Evolutionary conservation across 2,888 invertebrate genomes (phyloP).

Genomic region (Ephialtes manifestator): DNA sequence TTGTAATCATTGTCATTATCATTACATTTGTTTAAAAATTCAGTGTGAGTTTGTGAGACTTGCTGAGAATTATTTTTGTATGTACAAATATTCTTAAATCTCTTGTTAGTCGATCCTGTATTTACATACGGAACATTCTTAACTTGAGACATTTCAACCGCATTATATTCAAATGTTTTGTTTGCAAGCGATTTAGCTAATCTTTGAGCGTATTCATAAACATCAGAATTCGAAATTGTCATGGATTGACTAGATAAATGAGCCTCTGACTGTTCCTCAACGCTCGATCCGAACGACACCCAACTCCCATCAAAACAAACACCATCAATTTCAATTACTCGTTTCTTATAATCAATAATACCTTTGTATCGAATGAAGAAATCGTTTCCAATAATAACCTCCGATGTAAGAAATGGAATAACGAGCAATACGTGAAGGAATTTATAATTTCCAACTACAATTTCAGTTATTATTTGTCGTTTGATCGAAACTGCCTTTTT

Average conservation of each 20-base stretch:
- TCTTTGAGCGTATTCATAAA: constrained; percentile 9
- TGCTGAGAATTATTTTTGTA: no score
- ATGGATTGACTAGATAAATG: not conserved
- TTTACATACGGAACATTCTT: no score
- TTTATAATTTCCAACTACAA: not conserved
- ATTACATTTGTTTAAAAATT: no score
- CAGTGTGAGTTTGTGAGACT: no score
- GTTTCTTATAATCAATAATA: constrained; percentile 1
- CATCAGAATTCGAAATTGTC: not conserved
- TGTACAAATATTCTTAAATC: no score
- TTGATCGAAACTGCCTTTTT: no score
- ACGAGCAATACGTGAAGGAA: not conserved
- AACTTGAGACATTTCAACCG: not conserved
- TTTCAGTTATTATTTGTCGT: constrained; percentile 9
- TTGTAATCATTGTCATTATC: no score
- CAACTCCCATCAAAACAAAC: not conserved
- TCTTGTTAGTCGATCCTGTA: no score
- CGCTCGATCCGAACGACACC: constrained; percentile 1
- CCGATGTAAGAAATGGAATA: constrained; percentile 14
- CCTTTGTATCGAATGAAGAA: constrained; percentile 1
- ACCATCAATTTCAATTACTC: not conserved
- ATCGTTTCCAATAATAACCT: constrained; percentile 4
- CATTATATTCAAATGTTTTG: not conserved
- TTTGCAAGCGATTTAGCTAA: constrained; percentile 3
- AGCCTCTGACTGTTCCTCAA: not conserved